Conservation (phyloP, 2,888 invertebrate genomes). For the Chalcosyrphus nemorum region DNA sequence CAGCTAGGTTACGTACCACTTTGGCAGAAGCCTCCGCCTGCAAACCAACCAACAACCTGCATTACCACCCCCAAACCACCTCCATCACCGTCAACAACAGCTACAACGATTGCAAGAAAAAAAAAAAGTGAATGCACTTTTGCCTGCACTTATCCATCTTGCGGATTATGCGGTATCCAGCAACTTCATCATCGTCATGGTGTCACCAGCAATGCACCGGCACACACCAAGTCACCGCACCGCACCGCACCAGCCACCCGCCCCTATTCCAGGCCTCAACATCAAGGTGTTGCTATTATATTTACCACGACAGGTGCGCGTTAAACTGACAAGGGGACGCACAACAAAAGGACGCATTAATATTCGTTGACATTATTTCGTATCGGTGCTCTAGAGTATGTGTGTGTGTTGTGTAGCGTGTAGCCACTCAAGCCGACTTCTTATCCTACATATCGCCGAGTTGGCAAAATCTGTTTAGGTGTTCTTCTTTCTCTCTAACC, state of each 20-base stretch:
- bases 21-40: slow-evolving; percentile 30
- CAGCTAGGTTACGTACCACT: slow-evolving; percentile 61
- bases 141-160: slow-evolving; percentile 66
- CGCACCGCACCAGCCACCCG: neutral
- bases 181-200: slow-evolving; percentile 49
- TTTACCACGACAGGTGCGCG: slow-evolving; percentile 15
- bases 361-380: slow-evolving; percentile 49
- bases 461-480: slow-evolving; percentile 31
- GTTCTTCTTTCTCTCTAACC: neutral
- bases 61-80: neutral
- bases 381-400: no score
- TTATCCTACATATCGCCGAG: slow-evolving; percentile 32
- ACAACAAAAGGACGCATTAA: slow-evolving; percentile 49
- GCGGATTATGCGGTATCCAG: slow-evolving; percentile 64
- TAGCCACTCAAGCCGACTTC: slow-evolving; percentile 57
- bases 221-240: no score
- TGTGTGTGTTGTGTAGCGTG: slow-evolving; percentile 4
- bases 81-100: neutral
- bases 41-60: slow-evolving; percentile 1
- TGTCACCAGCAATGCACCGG: slow-evolving; percentile 49
- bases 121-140: slow-evolving; percentile 61
- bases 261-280: neutral
- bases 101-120: slow-evolving; percentile 8
- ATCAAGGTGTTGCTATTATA: slow-evolving; percentile 6
- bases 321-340: slow-evolving; percentile 10